phyloP scores from a whole-genome alignment of 2,113 vertebrate genomes.

The Cebus imitator region DNA sequence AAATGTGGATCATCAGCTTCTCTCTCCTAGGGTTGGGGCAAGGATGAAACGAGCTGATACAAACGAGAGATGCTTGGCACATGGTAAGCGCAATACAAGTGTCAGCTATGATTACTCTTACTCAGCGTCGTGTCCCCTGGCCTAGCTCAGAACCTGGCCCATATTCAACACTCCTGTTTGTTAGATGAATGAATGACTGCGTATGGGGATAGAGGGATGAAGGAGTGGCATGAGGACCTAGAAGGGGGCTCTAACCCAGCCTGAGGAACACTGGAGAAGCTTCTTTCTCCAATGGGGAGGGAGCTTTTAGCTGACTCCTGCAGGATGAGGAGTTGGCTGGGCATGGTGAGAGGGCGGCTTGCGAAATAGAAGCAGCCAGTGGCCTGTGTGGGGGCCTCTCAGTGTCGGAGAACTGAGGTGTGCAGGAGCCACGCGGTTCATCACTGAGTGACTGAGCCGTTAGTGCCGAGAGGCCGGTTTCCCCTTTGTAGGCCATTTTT shows the following conservation, averaged over 20 bases:
- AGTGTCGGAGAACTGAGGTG: accelerated
- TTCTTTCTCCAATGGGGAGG: neutral
- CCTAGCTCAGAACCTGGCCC: neutral
- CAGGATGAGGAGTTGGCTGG: neutral
- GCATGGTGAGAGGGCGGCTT: neutral
- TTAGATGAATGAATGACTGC: neutral
- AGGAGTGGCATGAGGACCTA: neutral
- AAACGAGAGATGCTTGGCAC: neutral
- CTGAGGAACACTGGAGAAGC: neutral
- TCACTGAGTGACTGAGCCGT: neutral
- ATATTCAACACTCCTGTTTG: neutral
- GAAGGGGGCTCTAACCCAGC: too few relatives aligned
- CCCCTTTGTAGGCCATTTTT: neutral
- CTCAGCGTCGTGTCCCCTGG: neutral
- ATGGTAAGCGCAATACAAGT: neutral
- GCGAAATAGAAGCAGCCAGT: too few relatives aligned
- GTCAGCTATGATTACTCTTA: neutral
- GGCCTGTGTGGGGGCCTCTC: too few relatives aligned
- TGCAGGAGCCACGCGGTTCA: neutral
- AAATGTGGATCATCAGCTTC: neutral
- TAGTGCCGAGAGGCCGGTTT: neutral
- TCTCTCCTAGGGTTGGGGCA: neutral
- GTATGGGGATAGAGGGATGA: neutral
- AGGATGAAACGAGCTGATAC: neutral
- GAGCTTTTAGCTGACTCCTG: neutral